Base-by-base conservation (phyloP, 2,888 invertebrate species). In the Parnassius orleans region DNA sequence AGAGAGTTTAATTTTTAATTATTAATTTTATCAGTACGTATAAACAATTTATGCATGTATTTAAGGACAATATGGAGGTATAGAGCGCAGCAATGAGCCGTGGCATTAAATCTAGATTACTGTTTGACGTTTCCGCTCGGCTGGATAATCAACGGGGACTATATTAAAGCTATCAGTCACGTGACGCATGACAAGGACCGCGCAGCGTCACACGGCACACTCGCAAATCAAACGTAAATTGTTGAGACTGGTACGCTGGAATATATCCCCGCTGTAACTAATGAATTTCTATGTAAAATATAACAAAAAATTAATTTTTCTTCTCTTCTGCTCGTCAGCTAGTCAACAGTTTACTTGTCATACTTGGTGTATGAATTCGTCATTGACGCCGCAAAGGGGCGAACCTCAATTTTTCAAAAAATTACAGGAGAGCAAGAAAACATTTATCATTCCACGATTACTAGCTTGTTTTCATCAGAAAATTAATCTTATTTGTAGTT, bases 21-120 rank as follows among this genome's bases (percentile, higher is more conserved):
- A 24, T 24, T 7, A 24, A 24, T 7, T 0, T 24, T 7, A 24
- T 3, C 24, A 24, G 3, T 24, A 24, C 12, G 19, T 59, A 59
- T 67, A 68, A 65, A 68, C 66, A 73, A 75, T 72, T 69, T 70
- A 71, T 71, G 71, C 71, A 73, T 61, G 65, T 67, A 67, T 68
- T 65, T 72, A 76, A 78, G 78, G 75, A 76, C 76, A 80, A 76
- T 73, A 69, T 64, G 73, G 74, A 75, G 74, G 70, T 73, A 72
- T 74, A 71, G 72, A 73, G 74, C 71, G 74, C 76, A 68, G 79
- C 84, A 80, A 87, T 84, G 86, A 86, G 82, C 86, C 81, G 75
- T 74, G 83, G 87, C 83, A 87, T 88, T 89, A 89, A 87, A 90
- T 87, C 88, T 86, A 89, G 90, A 89, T 90, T 90, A 89, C 83